Conservation (phyloP, 37 sponge, comb jelly and placozoan genomes). For the Axinella damicornis region DNA sequence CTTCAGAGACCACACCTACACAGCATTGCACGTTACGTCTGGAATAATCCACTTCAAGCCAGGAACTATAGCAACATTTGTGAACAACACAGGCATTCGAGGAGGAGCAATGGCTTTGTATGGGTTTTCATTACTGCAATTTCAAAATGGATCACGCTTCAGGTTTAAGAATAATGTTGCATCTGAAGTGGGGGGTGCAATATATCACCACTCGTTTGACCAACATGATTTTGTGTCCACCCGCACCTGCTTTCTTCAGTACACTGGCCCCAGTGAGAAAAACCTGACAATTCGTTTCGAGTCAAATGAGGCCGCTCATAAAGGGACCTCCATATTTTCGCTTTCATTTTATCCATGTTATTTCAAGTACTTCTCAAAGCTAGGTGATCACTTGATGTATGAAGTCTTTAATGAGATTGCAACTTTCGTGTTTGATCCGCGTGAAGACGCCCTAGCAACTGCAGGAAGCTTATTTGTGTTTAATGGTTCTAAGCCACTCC, state of each 20-base stretch:
- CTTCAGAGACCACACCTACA: too few relatives aligned
- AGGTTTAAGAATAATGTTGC: constrained; percentile 34
- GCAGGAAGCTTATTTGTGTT: neutral
- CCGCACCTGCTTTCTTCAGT: constrained; percentile 51
- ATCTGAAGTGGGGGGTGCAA: constrained; percentile 38
- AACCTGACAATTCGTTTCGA: constrained; percentile 18
- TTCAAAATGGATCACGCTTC: neutral
- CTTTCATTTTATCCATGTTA: constrained; percentile 14
- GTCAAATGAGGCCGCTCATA: constrained; percentile 18
- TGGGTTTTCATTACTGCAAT: constrained; percentile 12
- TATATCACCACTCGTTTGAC: constrained; percentile 13
- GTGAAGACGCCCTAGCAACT: neutral
- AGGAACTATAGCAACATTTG: constrained; percentile 12
- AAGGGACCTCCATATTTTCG: constrained; percentile 19
- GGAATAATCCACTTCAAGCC: too few relatives aligned
- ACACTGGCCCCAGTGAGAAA: neutral
- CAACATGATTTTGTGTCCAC: constrained; percentile 27
- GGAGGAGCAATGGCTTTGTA: constrained; percentile 47
- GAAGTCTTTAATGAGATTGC: neutral
- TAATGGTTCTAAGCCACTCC: neutral
- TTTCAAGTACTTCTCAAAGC: constrained; percentile 7
- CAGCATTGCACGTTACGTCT: too few relatives aligned
- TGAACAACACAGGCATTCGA: constrained; percentile 15
- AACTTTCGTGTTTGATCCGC: neutral
- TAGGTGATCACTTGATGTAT: neutral